Base-by-base conservation (phyloP, 2,888 invertebrate genomes). In the Hoplodrina ambigua region DNA sequence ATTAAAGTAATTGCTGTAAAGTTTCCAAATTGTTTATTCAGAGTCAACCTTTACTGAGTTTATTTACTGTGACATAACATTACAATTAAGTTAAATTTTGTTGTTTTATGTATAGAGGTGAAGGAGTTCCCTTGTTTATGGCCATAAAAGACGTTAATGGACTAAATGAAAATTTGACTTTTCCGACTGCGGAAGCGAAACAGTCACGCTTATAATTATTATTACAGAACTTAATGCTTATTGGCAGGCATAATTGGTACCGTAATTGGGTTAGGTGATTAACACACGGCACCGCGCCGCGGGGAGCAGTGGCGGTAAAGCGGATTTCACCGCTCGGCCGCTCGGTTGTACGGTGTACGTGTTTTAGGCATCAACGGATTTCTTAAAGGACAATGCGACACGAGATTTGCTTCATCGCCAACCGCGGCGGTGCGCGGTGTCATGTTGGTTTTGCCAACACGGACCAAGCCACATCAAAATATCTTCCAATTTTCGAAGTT, bases 21-120 rank as follows among this genome's bases (percentile, higher is more conserved):
- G 53, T 65, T 30, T 25, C 44, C 19, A 49, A 70, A 64, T 53
- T 75, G 56, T 70, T 56, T 64, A 33, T 20, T 53, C 17, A 11
- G 52, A n/a, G 25, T 59, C 30, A 20, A 46, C 30, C 19, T 41
- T 33, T n/a, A 37, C 15, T 69, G 19, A 70, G 75, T 60, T 55
- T 69, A 75, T 61, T 60, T 53, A 19, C 44, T 64, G 53, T 55
- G 20, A 30, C 52, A 13, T 49, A 10, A n/a, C 19, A 44, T 44
- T 44, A 33, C 53, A n/a, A 30, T 70, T 37, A 49, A 49, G 13
- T 11, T 46, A 37, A 37, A 63, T 63, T 63, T 19, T 50, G 0
- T 64, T 46, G 19, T 19, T 64, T 52, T 25, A 52, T 63, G 3
- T 33, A 8, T 19, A 15, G 46, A 46, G 46, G 37, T 41, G 25